A percentile compares a stretch with the other conserved stretches of the same genome.
Evolutionary conservation across 2,113 vertebrate species (phyloP).

Genomic region (Syrmaticus mikado): DNA sequence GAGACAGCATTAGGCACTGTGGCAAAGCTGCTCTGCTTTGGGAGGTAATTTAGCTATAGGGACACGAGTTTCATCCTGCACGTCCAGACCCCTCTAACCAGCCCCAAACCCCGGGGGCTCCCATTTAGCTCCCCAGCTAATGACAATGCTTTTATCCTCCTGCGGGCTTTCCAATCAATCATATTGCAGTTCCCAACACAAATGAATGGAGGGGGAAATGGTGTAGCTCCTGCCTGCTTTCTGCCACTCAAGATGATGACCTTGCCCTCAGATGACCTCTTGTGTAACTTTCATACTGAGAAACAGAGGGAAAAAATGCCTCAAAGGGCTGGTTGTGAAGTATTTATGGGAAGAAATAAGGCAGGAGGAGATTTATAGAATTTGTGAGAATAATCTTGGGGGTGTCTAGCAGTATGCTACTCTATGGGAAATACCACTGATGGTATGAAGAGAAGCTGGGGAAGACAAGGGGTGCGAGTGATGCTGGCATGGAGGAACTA

Average conservation of each 20-base stretch:
- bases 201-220: accelerated
- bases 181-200: accelerated
- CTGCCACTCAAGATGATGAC: neutral
- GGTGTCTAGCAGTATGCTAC: neutral
- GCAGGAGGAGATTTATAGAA: neutral
- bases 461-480: neutral
- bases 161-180: constrained; percentile 41
- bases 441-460: neutral
- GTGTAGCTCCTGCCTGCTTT: neutral
- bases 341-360: neutral
- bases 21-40: neutral
- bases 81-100: neutral
- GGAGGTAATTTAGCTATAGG: accelerated
- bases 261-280: constrained; percentile 61
- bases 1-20: neutral
- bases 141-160: constrained; percentile 53
- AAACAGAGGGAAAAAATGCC: neutral
- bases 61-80: neutral
- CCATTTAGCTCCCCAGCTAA: constrained; percentile 23
- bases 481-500: neutral
- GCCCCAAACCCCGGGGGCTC: neutral
- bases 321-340: accelerated
- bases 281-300: constrained; percentile 19
- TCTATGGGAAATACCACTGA: neutral
- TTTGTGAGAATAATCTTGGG: neutral